These are phyloP conservation scores for Porites australiensis DNA, from an alignment of 64 coral and sea anemone species.

Conservation along the genomic window DNA sequence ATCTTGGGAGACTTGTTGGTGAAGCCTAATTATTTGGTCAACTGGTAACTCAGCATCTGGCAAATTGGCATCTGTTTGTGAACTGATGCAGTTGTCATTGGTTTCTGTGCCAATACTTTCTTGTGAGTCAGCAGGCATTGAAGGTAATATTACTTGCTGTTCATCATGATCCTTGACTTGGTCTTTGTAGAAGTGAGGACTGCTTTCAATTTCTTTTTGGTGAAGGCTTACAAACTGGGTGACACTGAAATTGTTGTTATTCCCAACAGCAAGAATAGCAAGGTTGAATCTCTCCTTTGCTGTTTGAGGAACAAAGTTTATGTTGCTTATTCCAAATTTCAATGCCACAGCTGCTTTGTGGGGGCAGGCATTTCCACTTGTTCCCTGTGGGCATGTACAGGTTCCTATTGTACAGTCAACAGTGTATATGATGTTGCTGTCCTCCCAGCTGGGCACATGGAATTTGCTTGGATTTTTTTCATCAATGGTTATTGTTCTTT, in stretches of 20 bases:
- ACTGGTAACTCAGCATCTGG: not conserved
- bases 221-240: not conserved
- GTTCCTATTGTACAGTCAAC: slow-evolving; percentile 48
- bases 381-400: slow-evolving; percentile 66
- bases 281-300: slow-evolving; percentile 25
- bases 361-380: slow-evolving; percentile 56
- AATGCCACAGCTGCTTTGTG: slow-evolving; percentile 75
- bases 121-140: not conserved
- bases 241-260: not conserved
- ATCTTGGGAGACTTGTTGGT: slow-evolving; percentile 32
- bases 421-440: slow-evolving; percentile 30
- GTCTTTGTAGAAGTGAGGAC: not conserved
- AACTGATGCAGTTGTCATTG: not conserved
- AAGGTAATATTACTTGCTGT: not conserved
- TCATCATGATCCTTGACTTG: not conserved
- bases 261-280: slow-evolving; percentile 24
- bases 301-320: slow-evolving; percentile 38
- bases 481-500: slow-evolving; percentile 35
- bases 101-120: not conserved
- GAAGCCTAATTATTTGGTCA: slow-evolving; percentile 46
- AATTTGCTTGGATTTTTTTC: slow-evolving; percentile 46
- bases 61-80: not conserved
- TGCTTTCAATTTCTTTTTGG: slow-evolving; percentile 37
- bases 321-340: slow-evolving; percentile 45
- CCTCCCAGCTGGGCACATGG: slow-evolving; percentile 37